A percentile compares a stretch with the other conserved stretches of the same genome.
Conservation (phyloP, 2,888 invertebrate species). For the Mesorhabditis sp. region DNA sequence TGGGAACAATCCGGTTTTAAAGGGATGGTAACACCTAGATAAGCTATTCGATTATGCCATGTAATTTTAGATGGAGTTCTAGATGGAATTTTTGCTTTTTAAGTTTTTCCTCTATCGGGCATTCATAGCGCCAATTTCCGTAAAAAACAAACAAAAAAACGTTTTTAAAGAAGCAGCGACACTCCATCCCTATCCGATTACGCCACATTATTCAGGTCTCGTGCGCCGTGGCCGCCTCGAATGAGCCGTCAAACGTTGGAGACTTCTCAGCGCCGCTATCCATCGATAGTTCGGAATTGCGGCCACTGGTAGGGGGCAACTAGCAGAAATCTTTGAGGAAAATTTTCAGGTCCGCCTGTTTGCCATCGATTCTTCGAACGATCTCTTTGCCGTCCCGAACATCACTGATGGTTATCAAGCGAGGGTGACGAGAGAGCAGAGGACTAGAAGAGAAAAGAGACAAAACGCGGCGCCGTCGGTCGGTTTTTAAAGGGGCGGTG, state of each 20-base stretch:
- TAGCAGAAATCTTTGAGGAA: constrained; percentile 34
- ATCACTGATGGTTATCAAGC: constrained; percentile 20
- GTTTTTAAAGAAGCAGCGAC: neutral
- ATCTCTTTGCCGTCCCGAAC: constrained; percentile 48
- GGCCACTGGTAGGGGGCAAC: constrained; percentile 14
- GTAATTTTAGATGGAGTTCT: neutral
- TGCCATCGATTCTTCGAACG: constrained; percentile 53
- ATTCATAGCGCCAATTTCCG: no score
- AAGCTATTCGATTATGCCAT: neutral
- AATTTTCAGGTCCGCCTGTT: constrained; percentile 53
- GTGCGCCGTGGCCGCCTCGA: constrained; percentile 53
- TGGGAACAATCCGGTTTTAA: no score
- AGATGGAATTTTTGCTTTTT: no score
- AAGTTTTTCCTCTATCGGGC: neutral
- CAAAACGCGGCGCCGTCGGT: neutral
- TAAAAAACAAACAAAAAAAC: no score
- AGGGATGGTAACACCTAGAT: neutral
- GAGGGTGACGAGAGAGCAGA: constrained; percentile 10
- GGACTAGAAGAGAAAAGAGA: constrained; percentile 1
- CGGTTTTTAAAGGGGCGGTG: neutral
- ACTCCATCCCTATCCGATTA: neutral
- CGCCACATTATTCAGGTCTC: constrained; percentile 11
- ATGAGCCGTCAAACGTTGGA: constrained; percentile 53
- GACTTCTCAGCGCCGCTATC: constrained; percentile 37
- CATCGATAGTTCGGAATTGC: constrained; percentile 40